A percentile compares a stretch with the other conserved stretches of the same genome.
Evolutionary conservation across 2,797 vertebrate species (phyloP).

Genomic region (Macrochelys suwanniensis): DNA sequence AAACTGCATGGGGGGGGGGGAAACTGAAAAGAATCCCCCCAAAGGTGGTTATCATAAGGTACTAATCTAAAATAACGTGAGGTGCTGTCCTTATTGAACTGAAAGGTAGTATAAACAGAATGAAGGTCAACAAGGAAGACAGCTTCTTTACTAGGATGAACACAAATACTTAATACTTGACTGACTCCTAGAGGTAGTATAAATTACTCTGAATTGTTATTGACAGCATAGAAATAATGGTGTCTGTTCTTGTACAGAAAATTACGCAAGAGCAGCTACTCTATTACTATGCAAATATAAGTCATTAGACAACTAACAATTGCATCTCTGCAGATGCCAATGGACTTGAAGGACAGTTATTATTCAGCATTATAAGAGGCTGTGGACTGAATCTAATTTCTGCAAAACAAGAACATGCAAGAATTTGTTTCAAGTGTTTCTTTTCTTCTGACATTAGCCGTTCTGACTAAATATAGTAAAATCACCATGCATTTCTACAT

Average conservation of each 20-base stretch:
- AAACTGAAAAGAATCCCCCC: not conserved
- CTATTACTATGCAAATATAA: conserved; percentile 80
- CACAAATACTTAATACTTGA: conserved; percentile 58
- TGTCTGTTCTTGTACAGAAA: conserved; percentile 67
- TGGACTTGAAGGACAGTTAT: conserved; percentile 66
- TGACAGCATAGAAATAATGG: conserved; percentile 61
- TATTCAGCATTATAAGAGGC: conserved; percentile 60
- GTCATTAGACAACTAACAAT: conserved; percentile 77
- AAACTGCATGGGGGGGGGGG: not conserved
- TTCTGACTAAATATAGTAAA: conserved; percentile 32
- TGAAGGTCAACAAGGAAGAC: conserved; percentile 12
- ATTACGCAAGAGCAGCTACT: conserved; percentile 66
- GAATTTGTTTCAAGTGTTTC: conserved; percentile 58
- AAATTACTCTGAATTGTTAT: conserved; percentile 67
- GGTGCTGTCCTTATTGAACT: not conserved
- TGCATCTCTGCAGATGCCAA: conserved; percentile 72
- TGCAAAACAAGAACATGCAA: conserved; percentile 58
- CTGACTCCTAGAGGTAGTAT: conserved; percentile 48
- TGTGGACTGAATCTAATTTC: conserved; percentile 59
- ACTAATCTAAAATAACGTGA: not conserved
- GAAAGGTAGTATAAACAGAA: not conserved
- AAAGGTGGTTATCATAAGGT: not conserved
- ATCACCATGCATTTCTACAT: not conserved
- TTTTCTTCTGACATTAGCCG: conserved; percentile 30
- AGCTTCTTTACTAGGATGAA: conserved; percentile 27